These are phyloP conservation scores for Tringa solitaria DNA, from an alignment of 2,113 vertebrate species.

Conservation along the genomic window DNA sequence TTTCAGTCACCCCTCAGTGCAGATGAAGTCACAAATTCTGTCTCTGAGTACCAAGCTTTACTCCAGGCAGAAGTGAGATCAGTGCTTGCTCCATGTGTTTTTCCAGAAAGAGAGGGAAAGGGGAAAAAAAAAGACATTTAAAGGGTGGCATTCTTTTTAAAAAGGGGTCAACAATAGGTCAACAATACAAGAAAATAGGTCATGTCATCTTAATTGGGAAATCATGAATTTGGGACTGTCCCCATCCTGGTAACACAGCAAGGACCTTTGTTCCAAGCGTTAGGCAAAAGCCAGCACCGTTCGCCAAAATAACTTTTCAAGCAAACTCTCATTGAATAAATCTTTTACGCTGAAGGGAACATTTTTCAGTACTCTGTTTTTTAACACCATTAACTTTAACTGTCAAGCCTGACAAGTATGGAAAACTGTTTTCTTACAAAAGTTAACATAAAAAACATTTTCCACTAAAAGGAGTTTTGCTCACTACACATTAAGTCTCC, in stretches of 20 bases:
- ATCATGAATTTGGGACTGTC: conserved; percentile 4
- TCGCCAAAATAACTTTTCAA: conserved; percentile 42
- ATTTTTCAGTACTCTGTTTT: conserved; percentile 61
- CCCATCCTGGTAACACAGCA: not conserved
- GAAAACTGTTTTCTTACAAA: conserved; percentile 60
- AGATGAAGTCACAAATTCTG: not conserved
- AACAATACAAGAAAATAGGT: conserved; percentile 26
- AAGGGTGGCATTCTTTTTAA: not conserved
- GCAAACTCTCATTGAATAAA: conserved; percentile 49
- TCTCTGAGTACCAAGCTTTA: not conserved
- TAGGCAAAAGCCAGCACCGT: not conserved
- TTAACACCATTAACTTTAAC: conserved; percentile 66
- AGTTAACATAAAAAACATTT: conserved; percentile 59
- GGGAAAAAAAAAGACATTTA: not conserved
- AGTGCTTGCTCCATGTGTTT: not conserved
- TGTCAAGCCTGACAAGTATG: conserved; percentile 65
- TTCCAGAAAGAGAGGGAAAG: accelerated
- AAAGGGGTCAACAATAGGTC: conserved; percentile 8
- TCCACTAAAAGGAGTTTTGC: conserved; percentile 32
- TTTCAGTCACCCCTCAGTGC: not conserved
- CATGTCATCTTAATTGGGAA: conserved; percentile 1
- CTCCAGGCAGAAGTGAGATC: not conserved
- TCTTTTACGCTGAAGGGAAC: conserved; percentile 40
- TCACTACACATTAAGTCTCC: conserved; percentile 4
- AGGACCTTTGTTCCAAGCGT: conserved; percentile 26